These are phyloP conservation scores for Lutraria rhynchaena DNA, from an alignment of 1,140 invertebrate species.

Conservation along the genomic window DNA sequence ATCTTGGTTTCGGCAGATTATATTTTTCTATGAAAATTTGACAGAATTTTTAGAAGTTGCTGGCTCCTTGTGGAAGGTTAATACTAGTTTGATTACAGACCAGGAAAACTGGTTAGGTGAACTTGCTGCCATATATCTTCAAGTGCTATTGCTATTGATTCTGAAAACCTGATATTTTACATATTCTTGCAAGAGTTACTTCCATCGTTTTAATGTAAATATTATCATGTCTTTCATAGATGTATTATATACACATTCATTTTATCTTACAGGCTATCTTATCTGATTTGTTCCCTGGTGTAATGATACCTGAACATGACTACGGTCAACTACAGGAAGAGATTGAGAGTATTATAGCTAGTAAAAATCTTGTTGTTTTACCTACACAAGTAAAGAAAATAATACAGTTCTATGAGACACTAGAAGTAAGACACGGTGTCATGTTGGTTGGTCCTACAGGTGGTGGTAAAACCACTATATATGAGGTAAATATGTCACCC, in stretches of 20 bases:
- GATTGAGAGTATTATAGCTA: conserved; percentile 75
- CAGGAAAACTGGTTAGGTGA: too few species aligned
- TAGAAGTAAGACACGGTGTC: conserved; percentile 82
- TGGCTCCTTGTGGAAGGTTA: too few species aligned
- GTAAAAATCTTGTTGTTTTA: conserved; percentile 74
- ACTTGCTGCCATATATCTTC: too few species aligned
- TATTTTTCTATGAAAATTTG: too few species aligned
- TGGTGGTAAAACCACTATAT: conserved; percentile 83
- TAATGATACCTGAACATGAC: conserved; percentile 82
- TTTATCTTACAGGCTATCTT: conserved; percentile 79
- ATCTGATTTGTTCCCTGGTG: conserved; percentile 82
- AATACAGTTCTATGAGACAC: conserved; percentile 83
- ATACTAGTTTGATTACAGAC: too few species aligned
- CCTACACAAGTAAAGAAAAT: conserved; percentile 81
- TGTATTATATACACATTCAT: background rate
- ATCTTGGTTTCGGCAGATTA: too few species aligned
- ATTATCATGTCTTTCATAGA: too few species aligned
- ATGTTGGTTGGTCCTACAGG: conserved; percentile 83
- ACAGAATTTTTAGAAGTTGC: too few species aligned
- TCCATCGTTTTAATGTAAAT: too few species aligned
- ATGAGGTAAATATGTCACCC: conserved; percentile 66
- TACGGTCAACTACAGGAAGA: conserved; percentile 80
- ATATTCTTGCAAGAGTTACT: too few species aligned
- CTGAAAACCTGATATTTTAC: too few species aligned
- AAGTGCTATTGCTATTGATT: too few species aligned